Evolutionary conservation across 2,797 vertebrate genomes (phyloP).

Genomic region (Micropoecilia bifurca): DNA sequence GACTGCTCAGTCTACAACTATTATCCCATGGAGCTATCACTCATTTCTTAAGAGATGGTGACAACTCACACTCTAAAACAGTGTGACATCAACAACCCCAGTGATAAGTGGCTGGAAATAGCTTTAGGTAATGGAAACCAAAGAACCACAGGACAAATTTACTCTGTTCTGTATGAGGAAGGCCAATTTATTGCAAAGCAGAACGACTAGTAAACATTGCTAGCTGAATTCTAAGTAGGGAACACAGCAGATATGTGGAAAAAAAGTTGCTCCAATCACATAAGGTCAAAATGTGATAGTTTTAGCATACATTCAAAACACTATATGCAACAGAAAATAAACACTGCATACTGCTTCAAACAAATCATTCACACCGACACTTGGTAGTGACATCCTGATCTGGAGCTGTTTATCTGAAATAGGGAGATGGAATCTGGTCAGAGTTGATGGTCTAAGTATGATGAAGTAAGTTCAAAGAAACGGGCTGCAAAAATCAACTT

Average conservation of each 20-base stretch:
- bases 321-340: neutral
- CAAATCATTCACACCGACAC: neutral
- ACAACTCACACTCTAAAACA: slow-evolving; percentile 31
- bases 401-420: neutral
- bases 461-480: neutral
- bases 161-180: neutral
- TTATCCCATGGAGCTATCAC: slow-evolving; percentile 32
- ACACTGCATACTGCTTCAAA: neutral
- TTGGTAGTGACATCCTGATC: neutral
- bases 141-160: neutral
- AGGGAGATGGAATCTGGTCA: neutral
- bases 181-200: neutral
- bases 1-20: slow-evolving; percentile 40
- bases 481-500: neutral
- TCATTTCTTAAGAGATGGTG: slow-evolving; percentile 26
- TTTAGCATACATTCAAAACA: neutral
- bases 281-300: neutral
- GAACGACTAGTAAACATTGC: neutral
- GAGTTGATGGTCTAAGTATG: neutral
- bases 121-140: slow-evolving; percentile 31
- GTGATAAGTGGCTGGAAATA: slow-evolving; percentile 8
- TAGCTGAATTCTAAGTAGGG: neutral
- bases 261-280: neutral
- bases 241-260: neutral
- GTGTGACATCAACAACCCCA: slow-evolving; percentile 34